Evolutionary conservation across 1,140 invertebrate genomes (phyloP), one percentile per base, ranked within the genome.

Genomic region (Phortica variegata): DNA sequence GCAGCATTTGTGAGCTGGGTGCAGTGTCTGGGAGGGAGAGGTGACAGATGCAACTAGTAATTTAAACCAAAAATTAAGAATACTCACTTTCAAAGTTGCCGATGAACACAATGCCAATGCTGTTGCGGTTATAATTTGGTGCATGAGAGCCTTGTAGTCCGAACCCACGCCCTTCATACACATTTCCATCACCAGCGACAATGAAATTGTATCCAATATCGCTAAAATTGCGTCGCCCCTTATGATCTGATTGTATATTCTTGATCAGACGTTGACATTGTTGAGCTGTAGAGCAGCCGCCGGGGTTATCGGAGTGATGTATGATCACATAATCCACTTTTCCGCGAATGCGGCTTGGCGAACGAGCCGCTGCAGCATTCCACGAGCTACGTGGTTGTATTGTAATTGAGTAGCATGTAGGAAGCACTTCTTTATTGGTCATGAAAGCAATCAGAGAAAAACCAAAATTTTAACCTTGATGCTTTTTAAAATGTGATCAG

Each of bases 91-190:
- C 68, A 58, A 81, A 83, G 36, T 79, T 79, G 20, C 82, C 82
- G 37, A 86, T 80, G 1, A 87, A 68, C n/a, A 82, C 84, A 42
- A 87, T 82, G 13, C 85, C 85, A 17, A 89, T 80, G 52, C 84
- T 85, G 19, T 82, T 79, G 18, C 59, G 63, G 60, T 91, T 90
- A 57, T 85, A 88, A 19, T 77, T 79, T 3, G 79, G 72, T 0
- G 86, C 80, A 61, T 90, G 88, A 0, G 86, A 83, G 0, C 88
- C 88, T 0, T 81, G 61, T 2, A 74, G 65, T 6, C 81, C 78
- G 83, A 87, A 91, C 2, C 87, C 88, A n/a, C 88, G 80, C 0
- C 86, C 89, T 61, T 88, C 86, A 54, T 82, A 84, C 2, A 80
- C 78, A 2, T 77, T 69, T 8, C 82, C 82, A 55, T 84, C 81